Percentiles rank a stretch among this genome's conserved stretches.
Evolutionary conservation across 2,888 invertebrate genomes (phyloP).

Genomic region (Sarcophaga carnaria): DNA sequence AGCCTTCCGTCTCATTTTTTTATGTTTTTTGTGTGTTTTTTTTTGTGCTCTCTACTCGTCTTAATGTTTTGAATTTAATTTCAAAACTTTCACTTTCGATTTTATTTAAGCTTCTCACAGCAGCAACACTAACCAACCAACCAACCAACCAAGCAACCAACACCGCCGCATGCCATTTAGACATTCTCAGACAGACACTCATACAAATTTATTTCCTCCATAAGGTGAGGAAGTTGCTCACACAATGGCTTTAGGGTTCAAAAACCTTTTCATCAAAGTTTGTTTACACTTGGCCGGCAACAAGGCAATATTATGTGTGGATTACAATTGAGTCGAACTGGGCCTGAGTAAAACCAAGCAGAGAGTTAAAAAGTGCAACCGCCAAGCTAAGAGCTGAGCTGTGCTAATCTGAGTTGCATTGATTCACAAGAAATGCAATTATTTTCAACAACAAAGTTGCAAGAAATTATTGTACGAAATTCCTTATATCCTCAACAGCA

Average conservation of each 20-base stretch:
- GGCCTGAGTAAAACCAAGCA: neutral
- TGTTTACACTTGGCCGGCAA: constrained; percentile 60
- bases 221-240: constrained; percentile 62
- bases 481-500: too few relatives aligned
- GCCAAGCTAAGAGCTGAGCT: neutral
- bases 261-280: constrained; percentile 64
- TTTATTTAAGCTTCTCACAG: constrained; percentile 45
- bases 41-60: neutral
- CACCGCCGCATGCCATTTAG: neutral
- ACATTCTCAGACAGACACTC: constrained; percentile 14
- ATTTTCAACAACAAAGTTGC: constrained; percentile 30
- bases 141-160: neutral
- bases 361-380: neutral
- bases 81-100: constrained; percentile 68
- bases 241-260: constrained; percentile 54
- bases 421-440: constrained; percentile 1
- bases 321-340: constrained; percentile 9
- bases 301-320: constrained; percentile 11
- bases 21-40: neutral
- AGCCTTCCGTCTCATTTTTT: neutral
- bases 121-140: constrained; percentile 45
- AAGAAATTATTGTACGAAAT: constrained; percentile 14
- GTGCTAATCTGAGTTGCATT: too few relatives aligned
- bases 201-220: constrained; percentile 55
- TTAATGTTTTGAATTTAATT: constrained; percentile 51